Conservation (phyloP, 2,888 invertebrate genomes). For the Lumbricus terrestris region DNA sequence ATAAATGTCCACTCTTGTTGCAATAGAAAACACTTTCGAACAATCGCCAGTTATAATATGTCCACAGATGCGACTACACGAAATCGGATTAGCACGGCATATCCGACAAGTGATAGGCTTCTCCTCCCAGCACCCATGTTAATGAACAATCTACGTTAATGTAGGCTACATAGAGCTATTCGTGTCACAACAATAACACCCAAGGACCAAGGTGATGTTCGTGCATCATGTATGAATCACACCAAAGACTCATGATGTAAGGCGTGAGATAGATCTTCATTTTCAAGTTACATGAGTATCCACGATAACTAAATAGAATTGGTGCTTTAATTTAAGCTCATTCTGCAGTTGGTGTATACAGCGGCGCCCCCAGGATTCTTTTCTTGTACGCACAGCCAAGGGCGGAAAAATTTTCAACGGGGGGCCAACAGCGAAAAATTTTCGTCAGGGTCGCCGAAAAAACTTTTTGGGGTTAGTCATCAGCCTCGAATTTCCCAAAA, state of each 20-base stretch:
- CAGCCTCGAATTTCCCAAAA: too few relatives aligned
- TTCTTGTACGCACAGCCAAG: too few relatives aligned
- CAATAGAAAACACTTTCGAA: not conserved
- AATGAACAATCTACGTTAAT: not conserved
- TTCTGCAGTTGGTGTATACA: not conserved
- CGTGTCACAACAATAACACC: not conserved
- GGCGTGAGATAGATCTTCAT: not conserved
- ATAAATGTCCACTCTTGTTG: not conserved
- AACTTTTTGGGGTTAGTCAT: too few relatives aligned
- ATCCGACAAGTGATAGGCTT: not conserved
- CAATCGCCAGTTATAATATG: not conserved
- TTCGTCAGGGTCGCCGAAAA: too few relatives aligned
- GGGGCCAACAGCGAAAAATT: too few relatives aligned
- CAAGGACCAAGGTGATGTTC: not conserved
- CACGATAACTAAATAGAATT: not conserved
- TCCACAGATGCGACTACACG: not conserved
- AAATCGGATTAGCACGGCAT: not conserved
- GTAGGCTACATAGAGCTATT: not conserved
- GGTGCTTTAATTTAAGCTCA: not conserved
- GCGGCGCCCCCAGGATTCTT: too few relatives aligned
- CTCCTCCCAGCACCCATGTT: not conserved
- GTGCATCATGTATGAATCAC: not conserved
- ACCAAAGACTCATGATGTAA: not conserved
- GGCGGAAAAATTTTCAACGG: too few relatives aligned
- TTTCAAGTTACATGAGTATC: not conserved